phyloP scores from a whole-genome alignment of 2,113 vertebrate genomes.

The Hippocampus guttulatus region DNA sequence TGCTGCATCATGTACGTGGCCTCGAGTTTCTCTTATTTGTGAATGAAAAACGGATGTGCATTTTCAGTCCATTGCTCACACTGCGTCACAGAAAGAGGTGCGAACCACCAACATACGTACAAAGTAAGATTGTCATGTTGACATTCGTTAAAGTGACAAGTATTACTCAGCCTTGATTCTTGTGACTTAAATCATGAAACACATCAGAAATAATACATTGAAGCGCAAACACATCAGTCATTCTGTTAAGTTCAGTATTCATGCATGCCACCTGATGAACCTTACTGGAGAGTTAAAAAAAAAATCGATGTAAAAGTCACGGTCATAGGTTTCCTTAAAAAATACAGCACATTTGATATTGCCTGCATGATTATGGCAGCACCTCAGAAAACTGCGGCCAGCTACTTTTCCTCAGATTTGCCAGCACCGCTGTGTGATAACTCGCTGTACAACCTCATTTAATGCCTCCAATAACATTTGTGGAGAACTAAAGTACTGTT shows the following conservation, averaged over 20 bases:
- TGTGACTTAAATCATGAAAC: background rate
- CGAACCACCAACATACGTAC: background rate
- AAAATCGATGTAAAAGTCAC: background rate
- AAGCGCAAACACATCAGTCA: background rate
- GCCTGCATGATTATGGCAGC: conserved; percentile 7
- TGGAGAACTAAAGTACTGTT: conserved; percentile 24
- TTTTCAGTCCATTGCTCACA: background rate
- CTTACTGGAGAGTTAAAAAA: background rate
- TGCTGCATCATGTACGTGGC: background rate
- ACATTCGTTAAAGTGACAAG: background rate
- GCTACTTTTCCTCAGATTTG: background rate
- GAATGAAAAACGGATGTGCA: background rate
- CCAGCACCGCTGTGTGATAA: background rate
- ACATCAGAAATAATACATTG: background rate
- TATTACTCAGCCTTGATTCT: background rate
- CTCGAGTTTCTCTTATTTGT: background rate
- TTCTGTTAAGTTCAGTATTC: background rate
- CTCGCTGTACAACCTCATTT: conserved; percentile 12
- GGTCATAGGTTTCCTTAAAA: conserved; percentile 31
- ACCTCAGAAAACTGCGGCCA: conserved; percentile 11
- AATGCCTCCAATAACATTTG: background rate
- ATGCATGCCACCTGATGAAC: background rate
- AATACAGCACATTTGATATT: conserved; percentile 40
- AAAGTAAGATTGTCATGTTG: background rate
- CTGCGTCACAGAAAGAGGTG: background rate